Percentiles rank a stretch among this genome's conserved stretches.
Conservation (phyloP, 2,888 invertebrate species). For the Athalia circularis region DNA sequence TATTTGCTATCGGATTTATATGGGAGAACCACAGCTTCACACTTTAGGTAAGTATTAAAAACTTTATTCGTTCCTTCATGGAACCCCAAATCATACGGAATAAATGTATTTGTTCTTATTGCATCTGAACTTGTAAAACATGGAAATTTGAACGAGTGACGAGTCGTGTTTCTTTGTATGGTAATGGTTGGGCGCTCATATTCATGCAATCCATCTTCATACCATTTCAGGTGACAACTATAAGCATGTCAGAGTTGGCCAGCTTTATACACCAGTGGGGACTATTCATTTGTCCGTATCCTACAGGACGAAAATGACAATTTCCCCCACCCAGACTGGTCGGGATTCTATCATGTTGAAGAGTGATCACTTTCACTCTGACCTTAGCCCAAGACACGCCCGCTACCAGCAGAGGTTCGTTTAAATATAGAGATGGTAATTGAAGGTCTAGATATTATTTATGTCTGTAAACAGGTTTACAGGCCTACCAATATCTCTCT, state of each 20-base stretch:
- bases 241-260: slow-evolving; percentile 88
- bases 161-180: background rate
- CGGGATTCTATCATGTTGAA: slow-evolving; percentile 89
- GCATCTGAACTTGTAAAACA: slow-evolving; percentile 33
- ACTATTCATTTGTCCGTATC: slow-evolving; percentile 88
- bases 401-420: slow-evolving; percentile 79
- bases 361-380: slow-evolving; percentile 91
- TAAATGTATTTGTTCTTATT: slow-evolving; percentile 33
- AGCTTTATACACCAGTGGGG: slow-evolving; percentile 91
- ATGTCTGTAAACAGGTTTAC: slow-evolving; percentile 32
- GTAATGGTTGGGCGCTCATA: background rate
- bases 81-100: slow-evolving; percentile 3
- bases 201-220: slow-evolving; percentile 46
- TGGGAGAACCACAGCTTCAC: slow-evolving; percentile 86
- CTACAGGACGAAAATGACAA: slow-evolving; percentile 94
- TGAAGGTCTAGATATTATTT: slow-evolving; percentile 39
- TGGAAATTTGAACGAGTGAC: slow-evolving; percentile 15
- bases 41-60: slow-evolving; percentile 77
- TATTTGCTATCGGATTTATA: slow-evolving; percentile 91
- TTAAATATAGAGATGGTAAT: slow-evolving; percentile 40
- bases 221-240: slow-evolving; percentile 84
- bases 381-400: slow-evolving; percentile 82
- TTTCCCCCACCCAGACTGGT: slow-evolving; percentile 86
- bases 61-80: background rate
- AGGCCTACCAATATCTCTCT: slow-evolving; percentile 39